A percentile compares a stretch with the other conserved stretches of the same genome.
Conservation (phyloP, 2,797 vertebrate genomes). For the Sarcoramphus papa region DNA sequence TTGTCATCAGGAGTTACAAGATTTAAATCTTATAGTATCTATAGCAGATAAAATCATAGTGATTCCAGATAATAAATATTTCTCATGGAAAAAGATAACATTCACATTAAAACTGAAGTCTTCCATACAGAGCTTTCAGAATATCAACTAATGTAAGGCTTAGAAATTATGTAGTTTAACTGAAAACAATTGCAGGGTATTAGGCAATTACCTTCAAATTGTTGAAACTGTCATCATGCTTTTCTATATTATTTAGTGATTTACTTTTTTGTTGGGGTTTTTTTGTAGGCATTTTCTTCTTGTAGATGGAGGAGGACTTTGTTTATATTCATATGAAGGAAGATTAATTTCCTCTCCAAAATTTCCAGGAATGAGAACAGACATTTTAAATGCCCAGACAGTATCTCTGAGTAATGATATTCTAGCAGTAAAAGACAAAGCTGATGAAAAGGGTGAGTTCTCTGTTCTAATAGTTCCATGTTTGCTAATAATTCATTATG, state of each 20-base stretch:
- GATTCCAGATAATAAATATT: neutral
- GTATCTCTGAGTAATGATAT: constrained; percentile 92
- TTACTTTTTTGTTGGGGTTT: neutral
- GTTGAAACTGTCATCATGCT: neutral
- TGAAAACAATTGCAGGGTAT: neutral
- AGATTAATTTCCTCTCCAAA: constrained; percentile 89
- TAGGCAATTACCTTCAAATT: neutral
- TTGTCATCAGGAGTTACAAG: neutral
- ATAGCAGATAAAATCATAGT: neutral
- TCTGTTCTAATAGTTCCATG: neutral
- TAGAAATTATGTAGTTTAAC: neutral
- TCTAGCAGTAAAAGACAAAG: constrained; percentile 88
- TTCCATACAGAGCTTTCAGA: neutral
- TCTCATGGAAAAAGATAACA: neutral
- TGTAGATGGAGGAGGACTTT: constrained; percentile 89
- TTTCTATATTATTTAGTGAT: neutral
- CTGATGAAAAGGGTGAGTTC: constrained; percentile 88
- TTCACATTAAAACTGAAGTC: neutral
- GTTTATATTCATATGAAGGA: constrained; percentile 93
- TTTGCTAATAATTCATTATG: neutral
- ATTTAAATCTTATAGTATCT: neutral
- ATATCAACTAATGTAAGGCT: neutral
- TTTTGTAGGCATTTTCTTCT: constrained; percentile 88
- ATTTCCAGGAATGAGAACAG: constrained; percentile 89
- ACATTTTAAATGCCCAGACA: constrained; percentile 85